Base-by-base conservation (phyloP, 2,113 vertebrate species). In the Rousettus leschenaultii region DNA sequence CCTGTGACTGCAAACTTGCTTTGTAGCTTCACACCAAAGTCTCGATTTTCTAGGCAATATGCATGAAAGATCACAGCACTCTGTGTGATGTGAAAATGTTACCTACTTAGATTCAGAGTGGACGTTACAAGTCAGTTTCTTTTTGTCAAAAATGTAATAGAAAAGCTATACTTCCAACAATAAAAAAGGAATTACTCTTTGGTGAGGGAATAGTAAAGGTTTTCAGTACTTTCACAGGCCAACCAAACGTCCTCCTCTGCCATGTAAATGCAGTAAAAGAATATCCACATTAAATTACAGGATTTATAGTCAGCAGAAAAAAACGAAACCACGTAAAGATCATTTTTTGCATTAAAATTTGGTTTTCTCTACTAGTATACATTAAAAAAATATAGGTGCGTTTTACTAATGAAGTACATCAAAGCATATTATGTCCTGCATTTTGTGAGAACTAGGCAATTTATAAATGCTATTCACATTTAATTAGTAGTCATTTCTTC, bases 401-500 rank as follows among this genome's bases (percentile, higher is more conserved):
- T 97, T 98, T 96, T 97, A 63, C 95, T 96, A 93, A 83, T 22
- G 55, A 97, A 96, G 48, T 94, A 45, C 94, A 97, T 97, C 45
- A 48, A 96, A 98, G 97, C 92, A 94, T 93, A 92, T 94, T 97
- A 95, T 51, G 55, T 93, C 96, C 92, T 74, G 55, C 94, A 12
- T 97, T 97, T 80, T 94, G 95, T 95, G 97, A 97, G 98, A 95
- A 92, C 97, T 85, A 98, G 97, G 98, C 97, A 98, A 98, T 98
- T 98, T 98, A 97, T 98, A 98, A 97, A 97, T 96, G 98, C 97
- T 96, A 95, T 98, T 98, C 98, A 98, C 98, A 99, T 99, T 99
- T 99, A 99, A 99, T 99, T 99, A 99, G 99, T 97, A 98, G 98
- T 99, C 99, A 98, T 99, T 99, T 98, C 98, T 99, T 98, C 98